Conservation (phyloP, 2,797 vertebrate genomes). For the Moxostoma hubbsi region DNA sequence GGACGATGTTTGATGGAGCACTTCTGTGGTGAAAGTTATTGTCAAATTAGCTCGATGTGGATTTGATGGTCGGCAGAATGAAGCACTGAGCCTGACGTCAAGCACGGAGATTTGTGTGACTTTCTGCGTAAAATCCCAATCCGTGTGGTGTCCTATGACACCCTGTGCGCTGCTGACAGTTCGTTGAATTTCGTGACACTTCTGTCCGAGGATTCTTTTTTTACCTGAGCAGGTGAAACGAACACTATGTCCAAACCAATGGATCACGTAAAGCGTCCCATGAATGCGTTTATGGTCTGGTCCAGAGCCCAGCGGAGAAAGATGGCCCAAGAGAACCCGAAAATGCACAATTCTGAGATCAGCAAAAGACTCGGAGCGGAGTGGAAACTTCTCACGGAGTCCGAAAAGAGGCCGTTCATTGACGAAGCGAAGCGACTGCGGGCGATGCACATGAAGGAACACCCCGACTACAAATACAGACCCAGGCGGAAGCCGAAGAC, state of each 20-base stretch:
- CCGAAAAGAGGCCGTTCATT: constrained; percentile 95
- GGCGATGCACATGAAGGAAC: constrained; percentile 98
- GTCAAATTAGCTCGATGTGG: background rate
- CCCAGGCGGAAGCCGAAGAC: constrained; percentile 95
- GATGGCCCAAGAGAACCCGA: constrained; percentile 99
- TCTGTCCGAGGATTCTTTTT: constrained; percentile 45
- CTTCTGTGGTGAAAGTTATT: too few species aligned
- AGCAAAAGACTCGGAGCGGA: constrained; percentile 94
- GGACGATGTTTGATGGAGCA: constrained; percentile 64
- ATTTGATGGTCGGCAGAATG: constrained; percentile 65
- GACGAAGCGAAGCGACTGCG: constrained; percentile 95
- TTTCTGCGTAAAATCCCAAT: background rate
- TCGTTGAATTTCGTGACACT: background rate
- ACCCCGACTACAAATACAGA: constrained; percentile 98
- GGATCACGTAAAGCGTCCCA: constrained; percentile 97
- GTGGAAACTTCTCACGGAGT: constrained; percentile 91
- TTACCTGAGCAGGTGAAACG: constrained; percentile 55
- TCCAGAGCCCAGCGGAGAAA: constrained; percentile 94
- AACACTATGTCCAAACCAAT: constrained; percentile 90
- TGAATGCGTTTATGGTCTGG: constrained; percentile 98
- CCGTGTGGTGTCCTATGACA: too few species aligned
- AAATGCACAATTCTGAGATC: constrained; percentile 99
- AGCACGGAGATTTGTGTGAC: background rate
- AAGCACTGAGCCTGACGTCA: constrained; percentile 70
- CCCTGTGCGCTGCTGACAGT: background rate